These are phyloP conservation scores for Nyctalus aviator DNA, from an alignment of 2,797 vertebrate species.

Conservation along the genomic window DNA sequence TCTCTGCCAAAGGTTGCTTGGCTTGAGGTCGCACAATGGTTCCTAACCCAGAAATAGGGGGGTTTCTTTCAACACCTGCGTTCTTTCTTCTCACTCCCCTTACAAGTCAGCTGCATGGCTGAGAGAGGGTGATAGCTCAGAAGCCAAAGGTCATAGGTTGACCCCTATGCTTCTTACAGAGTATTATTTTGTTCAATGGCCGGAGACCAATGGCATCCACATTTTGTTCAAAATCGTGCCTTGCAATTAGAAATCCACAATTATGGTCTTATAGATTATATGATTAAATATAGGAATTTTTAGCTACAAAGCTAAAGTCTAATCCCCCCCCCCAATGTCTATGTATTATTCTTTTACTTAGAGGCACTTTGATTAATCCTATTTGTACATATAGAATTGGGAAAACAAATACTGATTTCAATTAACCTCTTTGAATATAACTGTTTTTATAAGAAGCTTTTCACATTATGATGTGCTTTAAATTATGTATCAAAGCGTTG, in stretches of 20 bases:
- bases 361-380: neutral
- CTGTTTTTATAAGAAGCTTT: constrained; percentile 1
- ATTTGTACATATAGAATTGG: neutral
- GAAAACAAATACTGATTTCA: constrained; percentile 48
- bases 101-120: neutral
- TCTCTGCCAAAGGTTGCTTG: constrained; percentile 32
- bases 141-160: neutral
- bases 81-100: neutral
- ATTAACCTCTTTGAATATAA: neutral
- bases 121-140: neutral
- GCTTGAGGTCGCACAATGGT: neutral
- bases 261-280: neutral
- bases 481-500: constrained; percentile 37
- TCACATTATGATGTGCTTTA: neutral
- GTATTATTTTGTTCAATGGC: neutral
- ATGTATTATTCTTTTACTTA: neutral
- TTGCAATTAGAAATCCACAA: neutral
- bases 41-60: constrained; percentile 21
- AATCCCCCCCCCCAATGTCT: neutral
- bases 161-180: neutral
- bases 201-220: neutral
- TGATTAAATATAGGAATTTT: neutral
- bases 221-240: neutral
- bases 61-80: neutral
- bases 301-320: neutral